Conservation (phyloP, 2,888 invertebrate species). For the Uropetala carovei region DNA sequence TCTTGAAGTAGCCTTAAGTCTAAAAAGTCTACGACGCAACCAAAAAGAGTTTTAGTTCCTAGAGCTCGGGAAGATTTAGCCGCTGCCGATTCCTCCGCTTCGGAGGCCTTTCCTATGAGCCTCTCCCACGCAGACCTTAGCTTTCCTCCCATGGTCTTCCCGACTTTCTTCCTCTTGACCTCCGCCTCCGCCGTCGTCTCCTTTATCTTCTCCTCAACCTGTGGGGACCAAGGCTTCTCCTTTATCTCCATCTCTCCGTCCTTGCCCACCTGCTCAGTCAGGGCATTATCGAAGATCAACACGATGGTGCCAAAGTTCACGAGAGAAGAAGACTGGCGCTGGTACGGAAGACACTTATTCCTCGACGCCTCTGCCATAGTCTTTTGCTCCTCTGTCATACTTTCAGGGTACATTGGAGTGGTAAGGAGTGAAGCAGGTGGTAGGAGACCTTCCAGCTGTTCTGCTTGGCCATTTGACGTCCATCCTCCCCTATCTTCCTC, state of each 20-base stretch:
- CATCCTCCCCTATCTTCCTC: not conserved
- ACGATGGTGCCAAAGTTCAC: slow-evolving; percentile 67
- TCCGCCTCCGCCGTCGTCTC: not conserved
- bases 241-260: not conserved
- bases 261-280: slow-evolving; percentile 1
- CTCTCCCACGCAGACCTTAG: not conserved
- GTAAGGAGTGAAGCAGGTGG: not conserved
- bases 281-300: slow-evolving; percentile 67
- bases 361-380: not conserved
- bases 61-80: not conserved
- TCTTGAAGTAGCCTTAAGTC: slow-evolving; percentile 82
- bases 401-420: not conserved
- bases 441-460: slow-evolving; percentile 5
- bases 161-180: not conserved
- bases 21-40: slow-evolving; percentile 77
- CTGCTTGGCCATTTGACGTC: not conserved
- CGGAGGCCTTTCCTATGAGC: not conserved
- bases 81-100: not conserved
- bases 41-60: not conserved
- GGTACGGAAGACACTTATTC: slow-evolving; percentile 13
- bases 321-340: slow-evolving; percentile 66
- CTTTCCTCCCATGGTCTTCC: not conserved
- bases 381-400: slow-evolving; percentile 48
- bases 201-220: not conserved
- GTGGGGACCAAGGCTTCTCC: not conserved